Evolutionary conservation across 2,888 invertebrate species (phyloP), one percentile per base, ranked within the genome.

Genomic region (Drosophila anceps): DNA sequence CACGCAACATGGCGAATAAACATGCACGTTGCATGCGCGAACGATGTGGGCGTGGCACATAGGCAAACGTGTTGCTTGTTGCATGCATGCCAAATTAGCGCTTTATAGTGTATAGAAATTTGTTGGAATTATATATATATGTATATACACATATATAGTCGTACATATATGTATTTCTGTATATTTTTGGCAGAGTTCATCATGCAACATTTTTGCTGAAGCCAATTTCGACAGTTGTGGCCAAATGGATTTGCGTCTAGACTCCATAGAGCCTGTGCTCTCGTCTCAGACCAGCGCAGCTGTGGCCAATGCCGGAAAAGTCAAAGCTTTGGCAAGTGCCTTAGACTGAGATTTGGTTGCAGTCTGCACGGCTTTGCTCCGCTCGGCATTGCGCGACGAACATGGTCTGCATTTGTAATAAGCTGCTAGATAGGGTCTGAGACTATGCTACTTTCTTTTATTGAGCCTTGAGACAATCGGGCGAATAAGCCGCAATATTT

Each of bases 351-450:
- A 83, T 83, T 86, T 88, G 75, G 66, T 48, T 57, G 53, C 69
- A 69, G 46, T 69, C 79, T 71, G 76, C 84, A 63, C 35, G 66
- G 69, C 58, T 73, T 61, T 73, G 54, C 31, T 55, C 41, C 18
- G 60, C 70, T 65, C 65, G 59, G 67, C 58, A 62, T 37, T 66
- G 57, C 64, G 76, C 76, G 39, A 58, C 57, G 71, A 78, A 83
- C 89, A 83, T 72, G 84, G 70, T 88, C 76, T 86, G 84, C 86
- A 84, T 84, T 73, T 69, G 64, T 83, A 84, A 84, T 84, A 69
- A 88, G 88, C 63, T 54, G 31, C 59, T 9, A 29, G 37, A 41
- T 55, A 35, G 44, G 35, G 53, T n/a, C 33, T 15, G 5, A 7
- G 39, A 12, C 39, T 54, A 9, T 24, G 37, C 15, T 9, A 12